Base-by-base conservation (phyloP, 2,888 invertebrate genomes). In the Diarsia dahlii region DNA sequence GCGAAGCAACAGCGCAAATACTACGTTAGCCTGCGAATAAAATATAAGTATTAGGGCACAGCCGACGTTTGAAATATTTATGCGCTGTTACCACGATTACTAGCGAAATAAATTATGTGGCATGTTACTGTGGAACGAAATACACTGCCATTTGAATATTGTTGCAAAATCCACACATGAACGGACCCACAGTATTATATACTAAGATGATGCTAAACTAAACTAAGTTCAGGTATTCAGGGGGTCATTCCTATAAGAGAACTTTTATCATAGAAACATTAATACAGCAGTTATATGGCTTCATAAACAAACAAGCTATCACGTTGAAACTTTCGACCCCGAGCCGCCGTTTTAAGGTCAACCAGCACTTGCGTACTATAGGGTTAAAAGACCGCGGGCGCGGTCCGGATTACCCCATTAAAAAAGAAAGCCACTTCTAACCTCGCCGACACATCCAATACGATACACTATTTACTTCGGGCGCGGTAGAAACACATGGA, bases 331-430 rank as follows among this genome's bases (percentile, higher is more conserved):
- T 89, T 89, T 89, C 84, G 89, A 86, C 85, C 81, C 84, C 84
- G 86, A 82, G 87, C 87, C 85, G 86, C 85, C 86, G 90, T 93
- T 94, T 93, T 95, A 95, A 95, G 95, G 94, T 95, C 95, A 93
- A 93, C 91, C 91, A 91, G 92, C 92, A 93, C 92, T 93, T 91
- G 92, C 91, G 92, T 93, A 91, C 90, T 90, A 90, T 89, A 91
- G 93, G 92, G 91, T 93, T 92, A 91, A 90, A 91, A 92, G 91
- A 91, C 91, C 91, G 93, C 95, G 94, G 94, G 94, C 94, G 95
- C 93, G 93, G 93, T 89, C 92, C 91, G 92, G 91, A 91, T 93
- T 89, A 93, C 90, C 90, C 91, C 90, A 91, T 92, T 92, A 92
- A 89, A 90, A 90, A 91, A 89, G 88, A 90, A 90, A 91, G 89